A percentile compares a stretch with the other conserved stretches of the same genome.
Conservation (phyloP, 2,113 vertebrate genomes). For the Osmerus mordax region DNA sequence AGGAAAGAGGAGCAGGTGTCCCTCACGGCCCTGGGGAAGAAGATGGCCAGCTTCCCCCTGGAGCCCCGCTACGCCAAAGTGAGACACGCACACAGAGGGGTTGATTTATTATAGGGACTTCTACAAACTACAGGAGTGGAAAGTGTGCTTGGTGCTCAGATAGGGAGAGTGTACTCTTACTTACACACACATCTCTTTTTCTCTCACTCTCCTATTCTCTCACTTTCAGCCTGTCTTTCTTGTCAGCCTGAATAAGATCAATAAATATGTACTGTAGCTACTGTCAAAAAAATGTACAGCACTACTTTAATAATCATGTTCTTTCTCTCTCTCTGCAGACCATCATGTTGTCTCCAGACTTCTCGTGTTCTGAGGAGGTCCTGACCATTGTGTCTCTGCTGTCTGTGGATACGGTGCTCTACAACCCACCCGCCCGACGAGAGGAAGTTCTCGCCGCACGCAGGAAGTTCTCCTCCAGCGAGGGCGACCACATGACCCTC, state of each 20-base stretch:
- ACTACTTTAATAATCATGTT: neutral
- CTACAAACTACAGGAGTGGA: no score
- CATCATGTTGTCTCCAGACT: conserved; percentile 87
- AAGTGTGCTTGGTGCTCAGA: no score
- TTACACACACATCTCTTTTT: no score
- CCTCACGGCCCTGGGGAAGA: conserved; percentile 87
- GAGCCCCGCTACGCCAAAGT: conserved; percentile 95
- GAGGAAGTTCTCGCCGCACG: conserved; percentile 84
- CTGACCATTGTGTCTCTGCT: conserved; percentile 88
- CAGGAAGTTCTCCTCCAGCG: conserved; percentile 89
- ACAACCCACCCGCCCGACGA: conserved; percentile 81
- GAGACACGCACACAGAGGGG: conserved; percentile 1
- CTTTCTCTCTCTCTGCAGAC: conserved; percentile 68
- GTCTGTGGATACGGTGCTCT: conserved; percentile 90
- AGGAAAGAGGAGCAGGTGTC: conserved; percentile 75
- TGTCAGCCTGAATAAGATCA: no score
- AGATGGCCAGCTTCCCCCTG: conserved; percentile 94
- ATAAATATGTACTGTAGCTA: no score
- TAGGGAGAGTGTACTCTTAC: no score
- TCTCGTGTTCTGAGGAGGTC: conserved; percentile 89
- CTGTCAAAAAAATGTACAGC: no score
- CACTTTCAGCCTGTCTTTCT: no score
- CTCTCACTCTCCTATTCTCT: no score
- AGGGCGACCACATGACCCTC: conserved; percentile 91
- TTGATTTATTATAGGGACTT: neutral